A percentile compares a stretch with the other conserved stretches of the same genome.
These are phyloP conservation scores for Amiota mariae DNA, from an alignment of 2,888 invertebrate species.

Conservation along the genomic window DNA sequence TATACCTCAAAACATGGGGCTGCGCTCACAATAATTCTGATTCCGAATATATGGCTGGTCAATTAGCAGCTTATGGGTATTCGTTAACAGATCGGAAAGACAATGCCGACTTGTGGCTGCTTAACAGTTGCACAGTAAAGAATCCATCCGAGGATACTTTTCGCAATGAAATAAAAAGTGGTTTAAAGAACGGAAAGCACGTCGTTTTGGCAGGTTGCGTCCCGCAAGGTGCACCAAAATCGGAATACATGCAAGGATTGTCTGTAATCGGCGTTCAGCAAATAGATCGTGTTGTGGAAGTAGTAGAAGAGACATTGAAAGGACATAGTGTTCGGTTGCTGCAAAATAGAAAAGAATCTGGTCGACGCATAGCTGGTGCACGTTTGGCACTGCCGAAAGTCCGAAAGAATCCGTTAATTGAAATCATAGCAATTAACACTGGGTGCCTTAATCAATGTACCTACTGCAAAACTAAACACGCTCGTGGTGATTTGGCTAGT, in stretches of 20 bases:
- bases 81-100: conserved; percentile 85
- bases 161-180: conserved; percentile 87
- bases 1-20: conserved; percentile 96
- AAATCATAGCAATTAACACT: conserved; percentile 97
- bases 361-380: conserved; percentile 90
- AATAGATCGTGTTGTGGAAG: conserved; percentile 96
- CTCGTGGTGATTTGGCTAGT: conserved; percentile 96
- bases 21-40: conserved; percentile 98
- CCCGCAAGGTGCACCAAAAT: conserved; percentile 91
- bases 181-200: conserved; percentile 82
- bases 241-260: conserved; percentile 77
- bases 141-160: conserved; percentile 97
- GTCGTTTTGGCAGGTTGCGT: conserved; percentile 98
- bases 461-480: conserved; percentile 98
- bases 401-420: conserved; percentile 94
- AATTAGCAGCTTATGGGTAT: conserved; percentile 91
- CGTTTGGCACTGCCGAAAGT: conserved; percentile 93
- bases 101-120: conserved; percentile 92
- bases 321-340: conserved; percentile 85
- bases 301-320: conserved; percentile 97
- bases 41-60: conserved; percentile 98
- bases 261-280: conserved; percentile 99
- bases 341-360: conserved; percentile 86
- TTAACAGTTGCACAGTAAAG: conserved; percentile 99
- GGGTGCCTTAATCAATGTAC: conserved; percentile 99